Percentiles rank a stretch among this genome's conserved stretches.
These are phyloP conservation scores for Pterostichus niger DNA, from an alignment of 2,888 invertebrate species.

Conservation along the genomic window DNA sequence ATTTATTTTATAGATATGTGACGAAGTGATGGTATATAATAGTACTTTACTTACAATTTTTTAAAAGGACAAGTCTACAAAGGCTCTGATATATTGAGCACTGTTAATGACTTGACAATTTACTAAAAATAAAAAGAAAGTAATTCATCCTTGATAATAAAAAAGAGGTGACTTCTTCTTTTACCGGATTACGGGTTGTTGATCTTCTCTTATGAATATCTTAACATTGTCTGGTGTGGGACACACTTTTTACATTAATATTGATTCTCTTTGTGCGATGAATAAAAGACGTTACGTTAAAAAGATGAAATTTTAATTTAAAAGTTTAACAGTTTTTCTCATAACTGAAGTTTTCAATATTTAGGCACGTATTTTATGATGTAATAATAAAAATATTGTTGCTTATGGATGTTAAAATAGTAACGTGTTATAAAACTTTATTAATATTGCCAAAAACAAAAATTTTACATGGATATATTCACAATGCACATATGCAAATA, in stretches of 20 bases:
- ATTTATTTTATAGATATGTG: no score
- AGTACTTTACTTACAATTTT: not conserved
- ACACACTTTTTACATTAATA: conserved; percentile 35
- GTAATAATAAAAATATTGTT: conserved; percentile 37
- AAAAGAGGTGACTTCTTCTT: conserved; percentile 6
- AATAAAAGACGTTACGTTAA: conserved; percentile 31
- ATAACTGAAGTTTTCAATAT: conserved; percentile 46
- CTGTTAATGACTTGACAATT: not conserved
- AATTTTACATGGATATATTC: not conserved
- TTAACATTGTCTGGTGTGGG: conserved; percentile 26
- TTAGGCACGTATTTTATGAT: conserved; percentile 24
- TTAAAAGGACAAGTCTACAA: not conserved
- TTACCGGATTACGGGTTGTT: conserved; percentile 26
- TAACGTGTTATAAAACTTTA: conserved; percentile 30
- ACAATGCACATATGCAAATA: conserved; percentile 11
- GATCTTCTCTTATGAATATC: conserved; percentile 31
- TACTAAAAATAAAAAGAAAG: conserved; percentile 4
- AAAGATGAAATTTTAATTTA: conserved; percentile 47
- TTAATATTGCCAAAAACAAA: conserved; percentile 19
- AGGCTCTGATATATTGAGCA: not conserved
- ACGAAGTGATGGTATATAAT: no score
- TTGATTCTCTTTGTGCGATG: conserved; percentile 44
- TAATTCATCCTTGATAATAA: conserved; percentile 35
- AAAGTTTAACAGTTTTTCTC: conserved; percentile 35
- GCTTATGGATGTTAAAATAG: conserved; percentile 9